These are phyloP conservation scores for Mythimna lalbum DNA, from an alignment of 2,888 invertebrate genomes.

Conservation along the genomic window DNA sequence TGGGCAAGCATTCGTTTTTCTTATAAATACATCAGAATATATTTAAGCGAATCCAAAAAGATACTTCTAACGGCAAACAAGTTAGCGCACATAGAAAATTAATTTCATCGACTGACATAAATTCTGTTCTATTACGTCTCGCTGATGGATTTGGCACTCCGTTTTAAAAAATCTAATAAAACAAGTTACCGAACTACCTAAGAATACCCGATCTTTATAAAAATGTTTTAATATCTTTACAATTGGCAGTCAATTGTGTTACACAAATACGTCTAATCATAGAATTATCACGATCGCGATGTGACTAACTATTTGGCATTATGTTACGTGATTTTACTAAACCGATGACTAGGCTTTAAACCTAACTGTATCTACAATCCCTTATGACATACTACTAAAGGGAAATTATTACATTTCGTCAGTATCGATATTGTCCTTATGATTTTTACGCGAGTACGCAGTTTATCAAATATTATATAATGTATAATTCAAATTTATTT, in stretches of 20 bases:
- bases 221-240: conserved; percentile 79
- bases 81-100: conserved; percentile 70
- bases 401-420: conserved; percentile 86
- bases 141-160: conserved; percentile 84
- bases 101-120: conserved; percentile 71
- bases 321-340: conserved; percentile 79
- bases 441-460: conserved; percentile 89
- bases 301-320: conserved; percentile 83
- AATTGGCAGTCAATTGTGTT: conserved; percentile 90
- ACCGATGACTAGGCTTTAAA: conserved; percentile 77
- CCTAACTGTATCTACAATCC: conserved; percentile 86
- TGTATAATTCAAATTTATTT: conserved; percentile 84
- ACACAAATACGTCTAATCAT: conserved; percentile 84
- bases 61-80: conserved; percentile 59
- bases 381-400: conserved; percentile 82
- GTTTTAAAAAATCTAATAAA: conserved; percentile 85
- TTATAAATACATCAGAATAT: conserved; percentile 75
- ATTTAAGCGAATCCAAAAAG: conserved; percentile 62
- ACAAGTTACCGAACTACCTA: conserved; percentile 87
- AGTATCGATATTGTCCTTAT: conserved; percentile 90
- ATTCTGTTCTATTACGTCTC: conserved; percentile 68
- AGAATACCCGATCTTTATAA: conserved; percentile 86
- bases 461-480: conserved; percentile 87
- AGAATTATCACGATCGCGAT: conserved; percentile 85
- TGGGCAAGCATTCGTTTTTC: conserved; percentile 83